A percentile compares a stretch with the other conserved stretches of the same genome.
Evolutionary conservation across 2,797 vertebrate species (phyloP).

Genomic region (Malurus splendens): DNA sequence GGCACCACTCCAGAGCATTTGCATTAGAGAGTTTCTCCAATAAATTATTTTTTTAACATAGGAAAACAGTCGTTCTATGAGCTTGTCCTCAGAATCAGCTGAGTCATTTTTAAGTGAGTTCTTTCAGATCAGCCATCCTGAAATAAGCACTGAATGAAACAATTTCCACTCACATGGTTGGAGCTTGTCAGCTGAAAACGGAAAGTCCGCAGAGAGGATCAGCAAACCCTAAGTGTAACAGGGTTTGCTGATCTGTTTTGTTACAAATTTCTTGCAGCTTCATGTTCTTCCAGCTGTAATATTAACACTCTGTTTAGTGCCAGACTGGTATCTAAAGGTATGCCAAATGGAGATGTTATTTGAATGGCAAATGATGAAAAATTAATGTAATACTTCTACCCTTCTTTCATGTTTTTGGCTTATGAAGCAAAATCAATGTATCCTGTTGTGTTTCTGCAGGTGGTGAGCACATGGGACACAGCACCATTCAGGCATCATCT

Average conservation of each 20-base stretch:
- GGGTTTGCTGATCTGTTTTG: no score
- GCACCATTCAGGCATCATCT: neutral
- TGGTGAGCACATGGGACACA: neutral
- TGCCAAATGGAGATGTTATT: no score
- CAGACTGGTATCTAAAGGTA: no score
- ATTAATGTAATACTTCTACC: no score
- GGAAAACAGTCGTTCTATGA: neutral
- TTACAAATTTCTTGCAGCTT: no score
- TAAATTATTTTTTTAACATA: neutral
- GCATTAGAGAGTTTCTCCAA: neutral
- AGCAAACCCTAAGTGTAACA: rapidly evolving
- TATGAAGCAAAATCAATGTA: no score
- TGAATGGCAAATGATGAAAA: no score
- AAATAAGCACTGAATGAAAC: constrained; percentile 25
- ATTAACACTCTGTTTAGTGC: no score
- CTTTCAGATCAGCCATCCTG: neutral
- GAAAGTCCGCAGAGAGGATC: neutral
- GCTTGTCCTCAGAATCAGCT: neutral
- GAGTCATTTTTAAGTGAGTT: constrained; percentile 23
- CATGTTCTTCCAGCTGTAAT: no score
- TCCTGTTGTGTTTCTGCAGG: neutral
- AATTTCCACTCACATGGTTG: neutral
- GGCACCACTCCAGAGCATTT: neutral
- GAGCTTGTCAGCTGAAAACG: neutral
- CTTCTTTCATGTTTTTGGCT: no score